Evolutionary conservation across 2,888 invertebrate species (phyloP).

Genomic region (Clusia tigrina): DNA sequence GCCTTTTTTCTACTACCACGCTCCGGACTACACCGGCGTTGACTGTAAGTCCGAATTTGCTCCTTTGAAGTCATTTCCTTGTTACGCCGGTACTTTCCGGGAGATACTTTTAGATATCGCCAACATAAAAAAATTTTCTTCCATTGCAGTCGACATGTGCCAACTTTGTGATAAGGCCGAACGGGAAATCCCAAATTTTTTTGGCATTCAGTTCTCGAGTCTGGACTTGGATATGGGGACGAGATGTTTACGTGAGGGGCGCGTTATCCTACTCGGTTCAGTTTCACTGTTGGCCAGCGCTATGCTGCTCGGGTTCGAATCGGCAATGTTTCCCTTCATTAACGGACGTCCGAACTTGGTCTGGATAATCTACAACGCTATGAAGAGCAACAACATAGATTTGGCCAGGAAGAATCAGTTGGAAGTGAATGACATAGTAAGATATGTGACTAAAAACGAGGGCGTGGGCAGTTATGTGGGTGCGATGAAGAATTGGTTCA

Average conservation of each 20-base stretch:
- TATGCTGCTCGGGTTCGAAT: conserved; percentile 74
- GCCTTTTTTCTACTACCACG: conserved; percentile 85
- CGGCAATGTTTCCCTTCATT: conserved; percentile 75
- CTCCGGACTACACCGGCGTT: conserved; percentile 76
- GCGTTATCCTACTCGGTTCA: conserved; percentile 72
- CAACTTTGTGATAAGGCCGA: conserved; percentile 72
- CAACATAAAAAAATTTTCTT: not conserved
- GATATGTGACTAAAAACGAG: conserved; percentile 30
- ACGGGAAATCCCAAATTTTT: conserved; percentile 74
- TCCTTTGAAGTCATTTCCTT: too few relatives aligned
- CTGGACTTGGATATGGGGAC: conserved; percentile 74
- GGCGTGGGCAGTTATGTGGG: conserved; percentile 31
- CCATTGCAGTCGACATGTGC: conserved; percentile 74
- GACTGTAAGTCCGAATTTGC: conserved; percentile 69
- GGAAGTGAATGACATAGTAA: conserved; percentile 37
- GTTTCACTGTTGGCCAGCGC: conserved; percentile 74
- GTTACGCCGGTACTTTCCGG: not conserved
- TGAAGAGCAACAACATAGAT: conserved; percentile 51
- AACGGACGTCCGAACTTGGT: conserved; percentile 73
- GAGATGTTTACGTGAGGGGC: conserved; percentile 68
- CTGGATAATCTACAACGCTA: conserved; percentile 68
- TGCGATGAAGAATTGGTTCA: conserved; percentile 39
- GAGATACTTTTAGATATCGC: too few relatives aligned
- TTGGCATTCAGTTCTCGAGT: conserved; percentile 85
- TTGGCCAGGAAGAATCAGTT: conserved; percentile 31